phyloP scores from a whole-genome alignment of 2,113 vertebrate species.

The Azemiops feae region DNA sequence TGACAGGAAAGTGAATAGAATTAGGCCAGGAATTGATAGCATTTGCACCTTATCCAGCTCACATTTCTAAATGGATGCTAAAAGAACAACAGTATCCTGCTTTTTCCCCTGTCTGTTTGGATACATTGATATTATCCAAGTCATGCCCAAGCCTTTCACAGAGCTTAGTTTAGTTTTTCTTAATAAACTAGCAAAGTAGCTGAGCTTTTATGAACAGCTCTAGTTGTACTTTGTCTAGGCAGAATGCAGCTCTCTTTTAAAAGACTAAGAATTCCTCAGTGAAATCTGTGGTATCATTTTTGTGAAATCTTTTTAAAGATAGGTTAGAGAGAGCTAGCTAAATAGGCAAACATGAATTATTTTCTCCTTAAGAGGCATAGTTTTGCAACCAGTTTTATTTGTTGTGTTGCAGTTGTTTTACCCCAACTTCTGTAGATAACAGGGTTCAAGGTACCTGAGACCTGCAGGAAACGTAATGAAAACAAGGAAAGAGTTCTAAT shows the following conservation, averaged over 20 bases:
- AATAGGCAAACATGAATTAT: neutral
- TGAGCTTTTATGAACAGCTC: neutral
- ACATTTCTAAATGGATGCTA: neutral
- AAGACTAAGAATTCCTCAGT: neutral
- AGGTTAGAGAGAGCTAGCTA: neutral
- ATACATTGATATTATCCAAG: neutral
- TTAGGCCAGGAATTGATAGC: neutral
- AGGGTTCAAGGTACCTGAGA: constrained; percentile 25
- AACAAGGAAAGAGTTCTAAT: constrained; percentile 26
- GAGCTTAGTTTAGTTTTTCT: neutral
- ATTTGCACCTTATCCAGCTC: neutral
- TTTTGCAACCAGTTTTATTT: neutral
- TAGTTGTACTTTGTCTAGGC: neutral
- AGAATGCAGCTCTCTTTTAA: neutral
- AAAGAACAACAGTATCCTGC: neutral
- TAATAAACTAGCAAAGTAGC: constrained; percentile 6
- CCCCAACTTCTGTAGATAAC: neutral
- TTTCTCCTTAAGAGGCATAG: neutral
- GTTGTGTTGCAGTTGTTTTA: neutral
- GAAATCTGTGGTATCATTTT: neutral
- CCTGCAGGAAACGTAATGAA: constrained; percentile 41
- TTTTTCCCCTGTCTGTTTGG: neutral
- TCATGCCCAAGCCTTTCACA: neutral
- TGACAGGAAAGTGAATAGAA: constrained; percentile 1
- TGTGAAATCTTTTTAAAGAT: neutral